Conservation (phyloP, 2,888 invertebrate species). For the Nowickia ferox region DNA sequence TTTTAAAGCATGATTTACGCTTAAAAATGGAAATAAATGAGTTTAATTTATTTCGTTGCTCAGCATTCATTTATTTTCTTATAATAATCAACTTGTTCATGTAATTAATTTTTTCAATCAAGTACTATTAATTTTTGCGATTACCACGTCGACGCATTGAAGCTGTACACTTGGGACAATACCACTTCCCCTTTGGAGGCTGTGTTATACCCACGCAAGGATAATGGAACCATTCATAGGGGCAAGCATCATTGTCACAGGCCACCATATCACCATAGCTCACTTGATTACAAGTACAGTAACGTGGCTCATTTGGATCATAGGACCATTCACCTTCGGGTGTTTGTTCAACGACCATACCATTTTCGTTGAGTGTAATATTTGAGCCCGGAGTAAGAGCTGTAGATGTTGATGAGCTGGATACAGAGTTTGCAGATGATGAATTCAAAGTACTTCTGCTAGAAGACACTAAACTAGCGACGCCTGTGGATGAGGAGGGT, state of each 20-base stretch:
- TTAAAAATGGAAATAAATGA: too few relatives aligned
- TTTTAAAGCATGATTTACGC: too few relatives aligned
- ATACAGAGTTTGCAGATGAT: conserved; percentile 67
- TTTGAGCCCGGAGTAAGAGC: conserved; percentile 76
- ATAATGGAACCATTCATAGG: conserved; percentile 99
- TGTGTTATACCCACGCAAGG: conserved; percentile 98
- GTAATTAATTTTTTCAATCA: background rate
- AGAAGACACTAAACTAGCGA: conserved; percentile 72
- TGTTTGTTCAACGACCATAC: conserved; percentile 81
- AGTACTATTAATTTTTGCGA: conserved; percentile 87
- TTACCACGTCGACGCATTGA: conserved; percentile 93
- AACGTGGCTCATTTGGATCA: conserved; percentile 97
- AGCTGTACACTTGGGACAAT: conserved; percentile 96
- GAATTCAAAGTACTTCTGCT: conserved; percentile 60
- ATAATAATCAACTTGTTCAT: conserved; percentile 19
- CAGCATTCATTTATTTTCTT: background rate
- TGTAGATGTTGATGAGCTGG: conserved; percentile 73
- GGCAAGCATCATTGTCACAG: conserved; percentile 98
- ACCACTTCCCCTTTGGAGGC: conserved; percentile 99
- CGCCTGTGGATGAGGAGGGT: conserved; percentile 73
- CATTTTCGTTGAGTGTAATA: conserved; percentile 78
- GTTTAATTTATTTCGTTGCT: too few relatives aligned
- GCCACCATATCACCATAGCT: conserved; percentile 99
- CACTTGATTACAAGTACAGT: conserved; percentile 98
- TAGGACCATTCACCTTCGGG: conserved; percentile 93